phyloP scores from a whole-genome alignment of 2,113 vertebrate genomes.

The Mus pahari region DNA sequence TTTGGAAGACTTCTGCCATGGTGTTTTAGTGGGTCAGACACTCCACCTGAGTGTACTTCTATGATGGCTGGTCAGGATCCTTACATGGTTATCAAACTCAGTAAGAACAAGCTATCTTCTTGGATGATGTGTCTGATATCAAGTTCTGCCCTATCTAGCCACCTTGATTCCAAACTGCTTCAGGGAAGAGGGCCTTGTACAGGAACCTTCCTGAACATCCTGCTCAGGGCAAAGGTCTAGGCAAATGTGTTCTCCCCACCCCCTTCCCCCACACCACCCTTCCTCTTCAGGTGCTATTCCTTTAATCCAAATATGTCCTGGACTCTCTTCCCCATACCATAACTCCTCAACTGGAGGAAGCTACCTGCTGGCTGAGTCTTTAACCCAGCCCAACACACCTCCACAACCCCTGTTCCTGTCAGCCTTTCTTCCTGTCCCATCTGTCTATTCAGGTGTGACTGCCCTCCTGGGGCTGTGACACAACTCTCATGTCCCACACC shows the following conservation, averaged over 20 bases:
- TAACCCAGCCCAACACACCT: too few relatives aligned
- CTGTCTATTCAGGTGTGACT: too few relatives aligned
- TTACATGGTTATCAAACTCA: background rate
- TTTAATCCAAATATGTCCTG: too few relatives aligned
- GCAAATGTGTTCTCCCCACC: background rate
- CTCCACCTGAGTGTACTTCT: rapidly evolving
- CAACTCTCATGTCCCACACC: background rate
- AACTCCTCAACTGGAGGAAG: background rate
- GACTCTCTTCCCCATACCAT: background rate
- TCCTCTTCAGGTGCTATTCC: too few relatives aligned
- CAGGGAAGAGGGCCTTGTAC: background rate
- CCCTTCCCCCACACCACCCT: rapidly evolving
- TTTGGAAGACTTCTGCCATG: background rate
- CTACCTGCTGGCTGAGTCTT: background rate
- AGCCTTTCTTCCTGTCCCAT: background rate
- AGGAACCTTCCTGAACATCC: background rate
- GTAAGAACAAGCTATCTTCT: background rate
- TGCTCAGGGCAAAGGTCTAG: background rate
- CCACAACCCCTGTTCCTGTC: background rate
- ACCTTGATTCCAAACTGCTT: background rate
- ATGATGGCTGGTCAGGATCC: rapidly evolving
- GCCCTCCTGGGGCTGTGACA: rapidly evolving
- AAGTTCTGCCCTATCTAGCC: background rate
- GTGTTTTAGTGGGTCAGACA: background rate
- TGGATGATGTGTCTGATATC: rapidly evolving